phyloP scores from a whole-genome alignment of 2,888 invertebrate genomes.

The Helobdella robusta region DNA sequence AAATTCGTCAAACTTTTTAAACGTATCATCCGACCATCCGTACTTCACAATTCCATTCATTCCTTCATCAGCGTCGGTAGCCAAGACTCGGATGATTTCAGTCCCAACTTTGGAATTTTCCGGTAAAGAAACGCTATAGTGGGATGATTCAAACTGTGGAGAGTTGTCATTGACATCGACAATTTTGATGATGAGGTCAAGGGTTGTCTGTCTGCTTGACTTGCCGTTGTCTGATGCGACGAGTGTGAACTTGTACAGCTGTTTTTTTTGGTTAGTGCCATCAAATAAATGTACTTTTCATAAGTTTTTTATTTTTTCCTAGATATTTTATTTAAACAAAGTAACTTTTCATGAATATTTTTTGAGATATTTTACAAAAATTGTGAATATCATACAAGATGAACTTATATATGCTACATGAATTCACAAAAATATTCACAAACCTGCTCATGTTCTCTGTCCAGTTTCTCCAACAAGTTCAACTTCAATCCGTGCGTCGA shows the following conservation, averaged over 20 bases:
- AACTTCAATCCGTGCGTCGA: constrained; percentile 10
- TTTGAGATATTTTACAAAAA: not conserved
- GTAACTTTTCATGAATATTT: not conserved
- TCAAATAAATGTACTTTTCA: not conserved
- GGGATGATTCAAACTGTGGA: constrained; percentile 27
- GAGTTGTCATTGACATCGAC: constrained; percentile 33
- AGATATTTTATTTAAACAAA: not conserved
- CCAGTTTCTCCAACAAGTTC: constrained; percentile 2
- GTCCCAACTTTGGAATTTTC: constrained; percentile 30
- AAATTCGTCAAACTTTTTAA: not conserved
- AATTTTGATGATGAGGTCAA: constrained; percentile 31
- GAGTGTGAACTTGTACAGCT: constrained; percentile 1
- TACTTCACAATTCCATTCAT: constrained; percentile 27
- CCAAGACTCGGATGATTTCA: constrained; percentile 28
- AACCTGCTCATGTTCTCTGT: constrained; percentile 12
- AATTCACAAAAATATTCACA: not conserved
- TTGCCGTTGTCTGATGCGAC: constrained; percentile 13
- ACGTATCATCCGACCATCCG: not conserved
- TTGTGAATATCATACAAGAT: not conserved
- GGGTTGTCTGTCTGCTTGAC: constrained; percentile 6
- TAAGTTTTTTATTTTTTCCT: not conserved
- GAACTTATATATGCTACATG: too few species aligned
- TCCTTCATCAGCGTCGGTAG: constrained; percentile 31
- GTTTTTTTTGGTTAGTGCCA: not conserved
- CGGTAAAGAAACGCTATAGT: constrained; percentile 24